Evolutionary conservation across 2,888 invertebrate species (phyloP).

Genomic region (Philonicus albiceps): DNA sequence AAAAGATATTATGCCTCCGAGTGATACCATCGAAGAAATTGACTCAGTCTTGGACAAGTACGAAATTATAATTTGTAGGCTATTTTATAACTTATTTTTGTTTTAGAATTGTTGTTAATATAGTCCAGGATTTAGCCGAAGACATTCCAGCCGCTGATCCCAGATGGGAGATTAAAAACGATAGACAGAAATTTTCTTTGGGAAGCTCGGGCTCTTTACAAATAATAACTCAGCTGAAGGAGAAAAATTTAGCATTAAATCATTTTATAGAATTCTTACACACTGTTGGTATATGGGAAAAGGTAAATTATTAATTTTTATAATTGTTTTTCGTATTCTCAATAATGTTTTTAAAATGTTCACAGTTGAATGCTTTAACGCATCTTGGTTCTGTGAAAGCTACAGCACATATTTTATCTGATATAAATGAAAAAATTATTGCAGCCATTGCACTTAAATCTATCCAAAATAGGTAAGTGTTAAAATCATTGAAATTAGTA

Average conservation of each 20-base stretch:
- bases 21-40: conserved; percentile 52
- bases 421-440: conserved; percentile 81
- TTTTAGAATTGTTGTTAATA: conserved; percentile 68
- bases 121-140: conserved; percentile 82
- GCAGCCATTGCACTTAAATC: conserved; percentile 76
- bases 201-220: conserved; percentile 84
- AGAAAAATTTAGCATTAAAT: conserved; percentile 83
- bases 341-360: conserved; percentile 1
- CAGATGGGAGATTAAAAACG: conserved; percentile 63
- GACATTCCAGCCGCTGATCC: conserved; percentile 92
- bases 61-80: background rate
- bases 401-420: conserved; percentile 69
- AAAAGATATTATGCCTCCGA: conserved; percentile 63
- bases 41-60: conserved; percentile 58
- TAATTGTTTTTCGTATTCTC: background rate
- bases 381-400: conserved; percentile 58
- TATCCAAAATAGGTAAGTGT: conserved; percentile 64
- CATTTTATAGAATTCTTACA: conserved; percentile 80
- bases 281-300: conserved; percentile 72
- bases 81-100: background rate
- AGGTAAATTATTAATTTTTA: conserved; percentile 60
- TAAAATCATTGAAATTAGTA: background rate
- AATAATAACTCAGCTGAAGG: conserved; percentile 83
- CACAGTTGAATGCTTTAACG: conserved; percentile 56
- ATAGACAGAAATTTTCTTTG: conserved; percentile 63